Base-by-base conservation (phyloP, 2,888 invertebrate species). In the Eubasilissa splendida region DNA sequence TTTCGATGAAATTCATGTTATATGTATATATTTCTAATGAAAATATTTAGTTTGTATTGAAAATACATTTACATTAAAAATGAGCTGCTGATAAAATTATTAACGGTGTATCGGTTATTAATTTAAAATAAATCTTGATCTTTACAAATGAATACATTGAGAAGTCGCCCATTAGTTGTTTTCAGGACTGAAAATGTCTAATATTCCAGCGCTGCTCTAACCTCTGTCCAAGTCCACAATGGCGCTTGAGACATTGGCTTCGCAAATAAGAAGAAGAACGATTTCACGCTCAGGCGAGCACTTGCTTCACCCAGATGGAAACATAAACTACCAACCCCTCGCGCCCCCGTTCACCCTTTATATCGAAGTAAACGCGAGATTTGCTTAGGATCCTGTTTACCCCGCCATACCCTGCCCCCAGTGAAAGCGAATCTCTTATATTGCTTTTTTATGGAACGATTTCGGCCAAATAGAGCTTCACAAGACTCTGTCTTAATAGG, bases 231-330 rank as follows among this genome's bases (percentile, higher is more conserved):
- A 68, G 73, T 79, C 71, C 70, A 68, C 58, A 76, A 80, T 77
- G 75, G 74, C 78, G 80, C 78, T 80, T 70, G 78, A 78, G 80
- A 81, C 76, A 83, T 83, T 83, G 80, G 80, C 74, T 78, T 79
- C 75, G 80, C 80, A 83, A 83, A 83, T 83, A 83, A 65, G 79
- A 63, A 74, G 66, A 75, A 77, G 71, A 80, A 52, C 83, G 83
- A 83, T 83, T 83, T 83, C 80, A 80, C 83, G 83, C 83, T 58
- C 76, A 33, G 80, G 65, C 79, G 79, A 79, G 79, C 60, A 54
- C 52, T 54, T 65, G 33, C 74, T 33, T 42, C 59, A 59, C 74
- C 59, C 74, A 58, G 58, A 74, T 74, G 58, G 74, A 59, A 33
- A 59, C 74, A 59, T 74, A 58, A 76, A 60, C 76, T 75, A 50